Percentiles rank a stretch among this genome's conserved stretches.
phyloP scores from a whole-genome alignment of 2,797 vertebrate genomes.

The Melanotaenia parkinsoni region DNA sequence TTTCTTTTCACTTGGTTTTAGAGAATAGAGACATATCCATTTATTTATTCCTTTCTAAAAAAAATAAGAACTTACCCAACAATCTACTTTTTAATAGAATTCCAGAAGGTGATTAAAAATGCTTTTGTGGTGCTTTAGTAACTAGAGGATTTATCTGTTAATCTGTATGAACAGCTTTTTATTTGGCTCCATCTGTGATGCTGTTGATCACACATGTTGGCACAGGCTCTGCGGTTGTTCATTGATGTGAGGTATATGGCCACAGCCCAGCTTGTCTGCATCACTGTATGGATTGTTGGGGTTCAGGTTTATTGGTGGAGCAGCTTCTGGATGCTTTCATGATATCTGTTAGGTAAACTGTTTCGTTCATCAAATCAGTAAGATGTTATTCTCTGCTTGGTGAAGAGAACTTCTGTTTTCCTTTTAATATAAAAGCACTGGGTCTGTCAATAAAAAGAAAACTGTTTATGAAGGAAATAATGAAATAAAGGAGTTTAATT shows the following conservation, averaged over 20 bases:
- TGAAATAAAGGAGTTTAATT: background rate
- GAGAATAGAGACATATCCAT: background rate
- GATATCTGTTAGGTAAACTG: conserved; percentile 21
- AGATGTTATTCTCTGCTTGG: conserved; percentile 18
- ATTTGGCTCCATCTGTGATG: conserved; percentile 48
- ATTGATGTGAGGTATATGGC: conserved; percentile 31
- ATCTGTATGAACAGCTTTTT: conserved; percentile 63
- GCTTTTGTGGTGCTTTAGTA: conserved; percentile 33
- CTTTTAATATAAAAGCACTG: conserved; percentile 36
- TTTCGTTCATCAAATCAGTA: background rate
- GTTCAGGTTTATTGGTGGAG: background rate
- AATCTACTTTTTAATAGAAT: conserved; percentile 19
- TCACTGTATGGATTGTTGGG: background rate
- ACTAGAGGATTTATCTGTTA: conserved; percentile 60
- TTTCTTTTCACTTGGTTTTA: conserved; percentile 46
- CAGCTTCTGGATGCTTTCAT: conserved; percentile 13
- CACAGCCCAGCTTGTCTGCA: conserved; percentile 26
- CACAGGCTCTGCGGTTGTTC: conserved; percentile 30
- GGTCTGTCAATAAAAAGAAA: conserved; percentile 34
- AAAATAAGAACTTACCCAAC: conserved; percentile 17
- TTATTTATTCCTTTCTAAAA: background rate
- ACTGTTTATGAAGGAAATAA: background rate
- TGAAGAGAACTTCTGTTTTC: conserved; percentile 19
- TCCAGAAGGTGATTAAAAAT: conserved; percentile 36
- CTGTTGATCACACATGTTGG: conserved; percentile 51